Percentiles rank a stretch among this genome's conserved stretches.
Conservation (phyloP, 2,113 vertebrate species). For the Chitala chitala region DNA sequence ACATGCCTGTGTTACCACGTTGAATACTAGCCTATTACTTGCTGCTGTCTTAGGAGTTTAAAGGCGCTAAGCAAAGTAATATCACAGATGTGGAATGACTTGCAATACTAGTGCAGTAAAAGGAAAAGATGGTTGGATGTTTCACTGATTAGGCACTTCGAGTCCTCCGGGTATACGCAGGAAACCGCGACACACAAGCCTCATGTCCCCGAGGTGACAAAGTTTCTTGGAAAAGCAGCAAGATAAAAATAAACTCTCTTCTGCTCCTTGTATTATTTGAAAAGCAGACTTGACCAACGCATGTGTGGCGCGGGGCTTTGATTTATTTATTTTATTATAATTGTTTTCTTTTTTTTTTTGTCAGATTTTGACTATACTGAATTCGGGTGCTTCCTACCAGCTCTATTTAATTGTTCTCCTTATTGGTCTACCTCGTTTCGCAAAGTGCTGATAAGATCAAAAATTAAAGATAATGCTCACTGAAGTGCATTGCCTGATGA, state of each 20-base stretch:
- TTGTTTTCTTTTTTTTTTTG: conserved; percentile 26
- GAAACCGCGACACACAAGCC: conserved; percentile 30
- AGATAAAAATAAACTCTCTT: background rate
- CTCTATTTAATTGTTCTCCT: too few relatives aligned
- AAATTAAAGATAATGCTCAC: too few relatives aligned
- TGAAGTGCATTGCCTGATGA: too few relatives aligned
- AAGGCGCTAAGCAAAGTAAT: background rate
- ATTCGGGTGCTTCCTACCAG: too few relatives aligned
- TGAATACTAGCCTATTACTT: too few relatives aligned
- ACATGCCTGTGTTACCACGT: too few relatives aligned
- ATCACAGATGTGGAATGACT: background rate
- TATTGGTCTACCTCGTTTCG: too few relatives aligned
- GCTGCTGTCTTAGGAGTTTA: background rate
- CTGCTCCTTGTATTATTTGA: background rate
- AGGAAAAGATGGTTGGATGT: background rate
- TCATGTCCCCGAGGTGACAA: conserved; percentile 24
- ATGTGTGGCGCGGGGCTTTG: background rate
- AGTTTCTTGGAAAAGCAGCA: conserved; percentile 20
- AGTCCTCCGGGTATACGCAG: conserved; percentile 45
- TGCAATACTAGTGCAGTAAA: background rate
- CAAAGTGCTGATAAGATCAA: too few relatives aligned
- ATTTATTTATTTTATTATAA: background rate
- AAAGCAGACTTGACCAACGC: background rate
- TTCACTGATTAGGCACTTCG: background rate
- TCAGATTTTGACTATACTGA: background rate